Conservation (phyloP, 2,113 vertebrate species). For the Passer montanus region DNA sequence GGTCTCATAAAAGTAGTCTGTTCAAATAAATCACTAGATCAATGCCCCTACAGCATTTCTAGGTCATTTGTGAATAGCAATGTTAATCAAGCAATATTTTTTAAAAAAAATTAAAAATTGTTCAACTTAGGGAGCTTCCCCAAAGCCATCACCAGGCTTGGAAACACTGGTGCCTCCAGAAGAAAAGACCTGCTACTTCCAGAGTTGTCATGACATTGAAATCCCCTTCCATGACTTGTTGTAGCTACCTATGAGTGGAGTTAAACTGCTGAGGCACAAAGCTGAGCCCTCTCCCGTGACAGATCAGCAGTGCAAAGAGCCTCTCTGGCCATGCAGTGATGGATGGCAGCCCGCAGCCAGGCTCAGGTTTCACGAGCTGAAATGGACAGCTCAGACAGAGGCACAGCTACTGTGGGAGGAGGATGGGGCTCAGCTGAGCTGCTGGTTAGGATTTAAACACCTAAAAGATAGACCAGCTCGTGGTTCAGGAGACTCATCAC, state of each 20-base stretch:
- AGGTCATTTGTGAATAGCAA: not conserved
- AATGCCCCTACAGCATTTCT: rapidly evolving
- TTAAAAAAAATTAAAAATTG: not conserved
- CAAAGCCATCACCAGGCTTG: not conserved
- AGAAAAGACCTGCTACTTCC: not conserved
- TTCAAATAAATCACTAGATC: not conserved
- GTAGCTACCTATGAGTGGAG: not conserved
- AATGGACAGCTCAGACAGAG: rapidly evolving
- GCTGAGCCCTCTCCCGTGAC: not conserved
- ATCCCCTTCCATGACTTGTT: not conserved
- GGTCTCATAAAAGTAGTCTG: not conserved
- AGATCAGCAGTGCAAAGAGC: rapidly evolving
- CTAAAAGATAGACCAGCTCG: rapidly evolving
- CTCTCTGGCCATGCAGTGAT: rapidly evolving
- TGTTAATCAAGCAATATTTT: not conserved
- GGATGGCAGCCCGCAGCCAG: not conserved
- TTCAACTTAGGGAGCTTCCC: not conserved
- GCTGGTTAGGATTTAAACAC: not conserved
- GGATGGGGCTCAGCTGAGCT: not conserved
- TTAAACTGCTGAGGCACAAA: not conserved
- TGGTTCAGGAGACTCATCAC: not conserved
- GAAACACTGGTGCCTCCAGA: rapidly evolving
- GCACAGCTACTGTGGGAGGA: not conserved
- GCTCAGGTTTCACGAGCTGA: rapidly evolving
- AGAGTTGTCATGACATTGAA: not conserved